Base-by-base conservation (phyloP, 2,113 vertebrate genomes). In the Edolisoma coerulescens region DNA sequence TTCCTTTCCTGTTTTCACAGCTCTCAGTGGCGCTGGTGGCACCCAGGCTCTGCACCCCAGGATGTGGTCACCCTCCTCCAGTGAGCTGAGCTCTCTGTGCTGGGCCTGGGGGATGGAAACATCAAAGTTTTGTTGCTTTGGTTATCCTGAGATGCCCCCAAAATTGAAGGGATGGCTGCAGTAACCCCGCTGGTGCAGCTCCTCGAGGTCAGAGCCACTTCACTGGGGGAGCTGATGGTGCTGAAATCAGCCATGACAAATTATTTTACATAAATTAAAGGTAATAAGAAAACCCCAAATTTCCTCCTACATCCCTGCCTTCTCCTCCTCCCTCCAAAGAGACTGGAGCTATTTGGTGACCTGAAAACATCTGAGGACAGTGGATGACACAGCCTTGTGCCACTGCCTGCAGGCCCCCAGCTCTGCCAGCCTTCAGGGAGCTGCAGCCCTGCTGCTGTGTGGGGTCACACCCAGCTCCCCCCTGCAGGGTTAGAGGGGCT, bases 1-100 rank as follows among this genome's bases (percentile, higher is more conserved):
- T 12, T 47, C 50, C 74, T n/a, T 71, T 91, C 84, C 81, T 87
- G 75, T 56, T 76, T 26, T 82, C 26, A 56, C 44, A 59, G 39
- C 73, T 37, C 80, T 27, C 52, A 2, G 67, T 2, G 35, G 6
- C 1, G 27, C 70, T 37, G 73, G 37, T 41, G n/a, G 30, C 3
- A 5, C 18, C 5, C 1, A 0, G 28, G 80, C 59, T 56, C 39
- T 2, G 10, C 10, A 14, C 5, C 1, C 50, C 82, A 79, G 80
- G 64, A 65, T 96, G 95, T 87, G 93, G 87, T 84, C 23, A 33
- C 59, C 79, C 70, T 42, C 11, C 84, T 89, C 23, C 71, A 61
- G 17, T 0, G 1, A 68, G 45, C 18, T 27, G 3, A 89, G 63
- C 47, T 33, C 41, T 61, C 59, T 74, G 14, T 20, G 28, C 26